Evolutionary conservation across 2,113 vertebrate species (phyloP), one percentile per base, ranked within the genome.

Genomic region (Xiphias gladius): DNA sequence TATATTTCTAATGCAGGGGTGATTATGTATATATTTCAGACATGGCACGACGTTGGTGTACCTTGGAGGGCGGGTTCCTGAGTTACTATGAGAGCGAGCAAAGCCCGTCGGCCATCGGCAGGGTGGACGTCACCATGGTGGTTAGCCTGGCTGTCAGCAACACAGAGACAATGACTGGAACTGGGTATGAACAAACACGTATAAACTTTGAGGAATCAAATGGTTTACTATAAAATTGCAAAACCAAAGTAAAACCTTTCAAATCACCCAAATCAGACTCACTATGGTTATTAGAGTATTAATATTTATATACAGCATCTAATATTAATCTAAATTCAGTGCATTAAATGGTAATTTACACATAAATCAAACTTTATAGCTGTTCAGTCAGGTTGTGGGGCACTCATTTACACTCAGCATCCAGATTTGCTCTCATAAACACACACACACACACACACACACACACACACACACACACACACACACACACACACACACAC

Each of bases 21-120:
- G 9, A 20, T 8, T 73, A 20, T 74, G 7, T 92, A 52, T 84
- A 0, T 62, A 6, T 86, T 84, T 48, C 92, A 99, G 98, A 99
- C 28, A 95, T 96, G 93, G 94, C 90, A 37, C 96, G 91, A 50
- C 97, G 96, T 30, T 99, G 98, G 98, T 99, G 98, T 73, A 97
- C 97, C 13, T 87, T 99, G 80, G 98, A 99, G 94, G 97, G 97
- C 5, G 96, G 97, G 59, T 98, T 96, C 89, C 92, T 99, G 83
- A 98, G 95, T 91, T 99, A 97, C 91, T 99, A 99, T 58, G 98
- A 99, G 91, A 97, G 92, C 72, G 96, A 97, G 87, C 95, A 95
- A 66, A 96, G 94, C 65, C 88, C 95, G 1, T 85, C 93, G 7
- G 95, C 97, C 28, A 94, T 95, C 30, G 96, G 97, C 76, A 96